phyloP scores from a whole-genome alignment of 2,797 vertebrate genomes.

The Catostomus latipinnis region DNA sequence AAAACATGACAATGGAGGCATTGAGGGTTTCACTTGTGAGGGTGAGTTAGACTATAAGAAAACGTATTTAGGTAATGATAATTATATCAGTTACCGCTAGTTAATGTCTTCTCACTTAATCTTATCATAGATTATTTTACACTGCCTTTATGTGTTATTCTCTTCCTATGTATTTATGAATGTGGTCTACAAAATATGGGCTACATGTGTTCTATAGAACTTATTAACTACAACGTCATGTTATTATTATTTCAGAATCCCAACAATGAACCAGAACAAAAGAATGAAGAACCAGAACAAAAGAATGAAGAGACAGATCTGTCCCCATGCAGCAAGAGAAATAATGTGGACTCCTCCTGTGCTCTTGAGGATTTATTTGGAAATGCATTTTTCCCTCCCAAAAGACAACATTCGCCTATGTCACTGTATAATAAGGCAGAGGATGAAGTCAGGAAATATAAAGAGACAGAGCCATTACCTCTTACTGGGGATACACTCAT shows the following conservation, averaged over 20 bases:
- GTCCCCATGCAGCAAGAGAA: neutral
- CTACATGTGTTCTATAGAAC: too few species aligned
- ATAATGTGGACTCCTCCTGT: neutral
- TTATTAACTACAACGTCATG: too few species aligned
- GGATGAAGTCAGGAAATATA: neutral
- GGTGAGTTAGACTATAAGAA: neutral
- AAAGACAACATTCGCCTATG: neutral
- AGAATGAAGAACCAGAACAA: neutral
- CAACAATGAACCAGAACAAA: neutral
- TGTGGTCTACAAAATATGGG: too few species aligned
- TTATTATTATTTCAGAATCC: neutral
- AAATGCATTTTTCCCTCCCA: neutral
- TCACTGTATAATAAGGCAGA: neutral
- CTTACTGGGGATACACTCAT: too few species aligned
- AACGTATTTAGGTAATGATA: neutral
- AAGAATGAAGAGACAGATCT: neutral
- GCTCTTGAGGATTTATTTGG: neutral
- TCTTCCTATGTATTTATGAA: too few species aligned
- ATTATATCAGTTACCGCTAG: neutral
- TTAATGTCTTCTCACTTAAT: too few species aligned
- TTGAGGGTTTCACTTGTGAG: neutral
- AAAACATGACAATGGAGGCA: neutral
- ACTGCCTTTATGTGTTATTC: too few species aligned
- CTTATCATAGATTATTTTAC: too few species aligned
- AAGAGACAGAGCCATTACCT: too few species aligned